Conservation (phyloP, 2,888 invertebrate species). For the Plagiodera versicolora region DNA sequence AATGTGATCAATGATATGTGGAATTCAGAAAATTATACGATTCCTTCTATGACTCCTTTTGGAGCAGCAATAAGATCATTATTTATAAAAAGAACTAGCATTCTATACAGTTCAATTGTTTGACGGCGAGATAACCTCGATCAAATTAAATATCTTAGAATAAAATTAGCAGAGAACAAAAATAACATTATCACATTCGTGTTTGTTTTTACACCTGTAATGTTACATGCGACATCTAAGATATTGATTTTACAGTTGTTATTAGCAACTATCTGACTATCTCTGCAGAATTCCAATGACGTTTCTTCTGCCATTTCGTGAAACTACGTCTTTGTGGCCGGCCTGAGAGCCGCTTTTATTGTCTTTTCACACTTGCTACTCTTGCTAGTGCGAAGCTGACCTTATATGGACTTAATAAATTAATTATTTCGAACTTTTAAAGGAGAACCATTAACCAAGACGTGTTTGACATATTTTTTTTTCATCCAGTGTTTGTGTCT, state of each 20-base stretch:
- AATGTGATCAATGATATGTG: no score
- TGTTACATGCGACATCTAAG: neutral
- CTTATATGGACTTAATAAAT: slow-evolving; percentile 21
- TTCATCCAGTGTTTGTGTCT: neutral
- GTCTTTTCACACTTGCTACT: slow-evolving; percentile 19
- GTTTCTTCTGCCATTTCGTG: neutral
- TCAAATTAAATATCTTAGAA: no score
- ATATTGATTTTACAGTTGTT: slow-evolving; percentile 5
- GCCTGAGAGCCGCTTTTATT: slow-evolving; percentile 12
- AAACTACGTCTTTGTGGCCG: neutral
- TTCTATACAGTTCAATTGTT: no score
- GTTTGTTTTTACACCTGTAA: no score
- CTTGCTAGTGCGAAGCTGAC: slow-evolving; percentile 4
- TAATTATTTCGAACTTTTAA: slow-evolving; percentile 12
- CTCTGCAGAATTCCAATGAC: neutral
- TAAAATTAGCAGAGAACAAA: no score
- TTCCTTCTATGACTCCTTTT: no score
- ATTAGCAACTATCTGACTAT: neutral
- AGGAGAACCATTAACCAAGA: slow-evolving; percentile 11
- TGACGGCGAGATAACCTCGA: no score
- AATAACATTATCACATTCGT: no score
- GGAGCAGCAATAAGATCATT: no score
- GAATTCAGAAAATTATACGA: no score
- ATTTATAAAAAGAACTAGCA: no score
- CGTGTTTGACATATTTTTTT: slow-evolving; percentile 15